Base-by-base conservation (phyloP, 1,140 invertebrate species). In the Macrobrachium rosenbergii region DNA sequence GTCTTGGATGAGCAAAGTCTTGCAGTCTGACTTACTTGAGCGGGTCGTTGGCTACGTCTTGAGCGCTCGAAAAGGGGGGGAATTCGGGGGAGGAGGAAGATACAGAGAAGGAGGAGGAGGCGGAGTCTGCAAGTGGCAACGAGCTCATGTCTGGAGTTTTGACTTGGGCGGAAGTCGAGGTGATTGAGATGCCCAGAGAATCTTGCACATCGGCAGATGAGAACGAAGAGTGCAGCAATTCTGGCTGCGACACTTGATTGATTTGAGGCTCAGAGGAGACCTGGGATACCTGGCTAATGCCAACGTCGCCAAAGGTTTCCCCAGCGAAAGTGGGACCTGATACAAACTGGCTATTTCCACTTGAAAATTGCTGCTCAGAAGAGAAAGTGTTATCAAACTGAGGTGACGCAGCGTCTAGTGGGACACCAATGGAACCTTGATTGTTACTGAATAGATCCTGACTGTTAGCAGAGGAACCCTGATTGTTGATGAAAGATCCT, bases 91-190 rank as follows among this genome's bases (percentile, higher is more conserved):
- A 82, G 67, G 84, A 87, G 37, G 84, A 81, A 58, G 84, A 86
- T 14, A 60, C n/a, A 16, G 21, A 69, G 19, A 28, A 69, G 21
- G 16, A 63, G 77, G 77, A 69, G 59, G 84, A 63, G 77, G 77
- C 52, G 59, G 84, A 64, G 69, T 87, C 84, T 52, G 64, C 84
- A 6, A 87, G 72, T 7, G 84, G 84, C n/a, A 87, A 43, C 3
- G 84, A 73, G 59, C 84, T 77, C 84, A 87, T 87, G 67, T 87
- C 84, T 16, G 84, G 77, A 10, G 84, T 80, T 72, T 87, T 87
- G 11, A 87, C 52, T n/a, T 82, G 84, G 1, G 84, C 78, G 16
- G 84, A 81, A 28, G 78, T 52, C 12, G 84, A n/a, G 23, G 84
- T 28, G 23, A 87, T 58, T n/a, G 84, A 79, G 7, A 87, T 23